These are phyloP conservation scores for Phyllotis vaccarum DNA, from an alignment of 2,797 vertebrate genomes.

Conservation along the genomic window DNA sequence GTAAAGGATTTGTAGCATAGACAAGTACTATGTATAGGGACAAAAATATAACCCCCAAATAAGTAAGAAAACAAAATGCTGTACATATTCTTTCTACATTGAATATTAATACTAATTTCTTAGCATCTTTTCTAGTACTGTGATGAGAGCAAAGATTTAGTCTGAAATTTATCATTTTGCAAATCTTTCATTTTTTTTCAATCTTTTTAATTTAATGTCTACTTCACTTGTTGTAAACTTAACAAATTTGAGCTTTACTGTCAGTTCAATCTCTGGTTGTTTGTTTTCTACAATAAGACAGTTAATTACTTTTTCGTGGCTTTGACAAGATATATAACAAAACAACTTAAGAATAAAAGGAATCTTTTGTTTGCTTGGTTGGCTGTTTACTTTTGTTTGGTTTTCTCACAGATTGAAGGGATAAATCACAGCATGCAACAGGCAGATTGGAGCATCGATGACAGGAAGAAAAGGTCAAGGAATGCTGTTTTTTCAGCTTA, in stretches of 20 bases:
- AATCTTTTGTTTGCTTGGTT: background rate
- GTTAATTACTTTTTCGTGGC: background rate
- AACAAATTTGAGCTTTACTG: background rate
- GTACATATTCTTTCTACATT: background rate
- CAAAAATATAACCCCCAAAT: background rate
- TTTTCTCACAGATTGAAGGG: background rate
- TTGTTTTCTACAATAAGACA: conserved; percentile 6
- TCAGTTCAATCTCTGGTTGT: background rate
- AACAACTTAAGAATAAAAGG: background rate
- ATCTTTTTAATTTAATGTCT: background rate
- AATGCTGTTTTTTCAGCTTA: background rate
- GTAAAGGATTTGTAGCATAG: conserved; percentile 21
- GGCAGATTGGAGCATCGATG: background rate
- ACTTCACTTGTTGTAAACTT: background rate
- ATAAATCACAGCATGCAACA: background rate
- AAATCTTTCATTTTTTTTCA: background rate
- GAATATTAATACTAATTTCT: background rate
- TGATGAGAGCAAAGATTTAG: background rate
- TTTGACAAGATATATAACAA: background rate
- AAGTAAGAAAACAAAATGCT: conserved; percentile 42
- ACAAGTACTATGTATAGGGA: background rate
- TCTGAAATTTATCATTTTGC: conserved; percentile 15
- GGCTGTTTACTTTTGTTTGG: background rate
- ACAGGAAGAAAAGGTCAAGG: background rate
- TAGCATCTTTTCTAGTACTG: background rate